These are phyloP conservation scores for Phanerotoma sp. DNA, from an alignment of 2,888 invertebrate species.

Conservation along the genomic window DNA sequence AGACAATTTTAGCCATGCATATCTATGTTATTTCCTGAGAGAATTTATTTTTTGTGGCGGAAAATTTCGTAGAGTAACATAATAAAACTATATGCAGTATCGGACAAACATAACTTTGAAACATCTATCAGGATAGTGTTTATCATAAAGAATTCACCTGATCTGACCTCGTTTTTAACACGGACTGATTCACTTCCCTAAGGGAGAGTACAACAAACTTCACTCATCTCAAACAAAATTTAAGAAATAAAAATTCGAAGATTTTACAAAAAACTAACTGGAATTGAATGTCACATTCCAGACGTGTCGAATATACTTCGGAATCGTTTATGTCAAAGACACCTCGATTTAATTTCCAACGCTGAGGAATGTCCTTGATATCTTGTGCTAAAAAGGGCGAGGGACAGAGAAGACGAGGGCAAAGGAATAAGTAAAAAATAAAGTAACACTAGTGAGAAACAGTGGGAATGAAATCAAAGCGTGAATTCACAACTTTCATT, in stretches of 20 bases:
- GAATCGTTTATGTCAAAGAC: slow-evolving; percentile 46
- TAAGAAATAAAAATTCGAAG: not conserved
- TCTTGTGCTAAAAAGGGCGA: slow-evolving; percentile 17
- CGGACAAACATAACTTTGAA: no score
- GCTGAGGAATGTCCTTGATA: slow-evolving; percentile 19
- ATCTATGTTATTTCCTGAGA: no score
- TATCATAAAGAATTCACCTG: no score
- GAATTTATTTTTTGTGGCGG: no score
- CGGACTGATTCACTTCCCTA: no score
- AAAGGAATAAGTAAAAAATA: slow-evolving; percentile 15
- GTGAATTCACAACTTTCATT: slow-evolving; percentile 52
- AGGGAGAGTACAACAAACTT: no score
- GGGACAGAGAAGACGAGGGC: slow-evolving; percentile 21
- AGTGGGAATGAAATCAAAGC: slow-evolving; percentile 46
- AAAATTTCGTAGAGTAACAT: no score
- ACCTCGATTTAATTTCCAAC: slow-evolving; percentile 52
- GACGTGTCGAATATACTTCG: slow-evolving; percentile 28
- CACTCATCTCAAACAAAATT: not conserved
- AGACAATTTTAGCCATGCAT: no score
- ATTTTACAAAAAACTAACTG: not conserved
- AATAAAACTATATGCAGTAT: no score
- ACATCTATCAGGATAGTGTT: no score
- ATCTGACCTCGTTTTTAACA: no score
- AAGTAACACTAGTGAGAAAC: not conserved
- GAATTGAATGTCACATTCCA: slow-evolving; percentile 18